Base-by-base conservation (phyloP, 2,888 invertebrate genomes). In the Plemyria rubiginata region DNA sequence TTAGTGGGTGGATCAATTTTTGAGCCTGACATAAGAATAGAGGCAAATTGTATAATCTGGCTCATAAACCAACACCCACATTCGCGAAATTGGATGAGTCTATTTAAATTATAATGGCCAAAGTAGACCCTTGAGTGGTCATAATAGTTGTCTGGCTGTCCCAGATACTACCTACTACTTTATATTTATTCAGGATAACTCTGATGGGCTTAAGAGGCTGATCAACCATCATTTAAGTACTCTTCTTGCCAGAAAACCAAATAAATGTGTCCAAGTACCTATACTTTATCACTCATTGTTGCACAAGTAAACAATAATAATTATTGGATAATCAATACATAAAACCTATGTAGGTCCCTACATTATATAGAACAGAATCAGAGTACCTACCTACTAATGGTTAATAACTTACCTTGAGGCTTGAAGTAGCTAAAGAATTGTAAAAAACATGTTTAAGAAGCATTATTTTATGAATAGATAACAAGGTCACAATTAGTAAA, bases 401-500 rank as follows among this genome's bases (percentile, higher is more conserved):
- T 1, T 41, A 41, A 6, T 9, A n/a, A 45, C 13, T 15, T 45
- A 45, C 49, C 49, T 49, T 49, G 49, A 49, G 13, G 22, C 49
- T 49, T 49, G 49, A 49, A 32, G 22, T 22, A 22, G 3, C 16
- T n/a, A 16, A 32, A 45, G 40, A 40, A 12, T 13, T 52, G n/a
- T 6, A 52, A 28, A 54, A 22, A 28, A 28, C 28, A 28, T 22
- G 6, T 5, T 9, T 13, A 32, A 49, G 49, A 29, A 46, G 15
- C 45, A 22, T 41, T 41, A 9, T 48, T 29, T 29, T 29, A 29
- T 50, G 40, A 41, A 51, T 48, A 41, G 69, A 70, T 73, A 43
- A 53, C 64, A 65, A 69, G 77, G 77, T 45, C 43, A 51, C 12
- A 13, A 56, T 53, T 55, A 60, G 8, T 36, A 22, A 16, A 72